phyloP scores from a whole-genome alignment of 2,888 invertebrate genomes.

The Formica aserva region DNA sequence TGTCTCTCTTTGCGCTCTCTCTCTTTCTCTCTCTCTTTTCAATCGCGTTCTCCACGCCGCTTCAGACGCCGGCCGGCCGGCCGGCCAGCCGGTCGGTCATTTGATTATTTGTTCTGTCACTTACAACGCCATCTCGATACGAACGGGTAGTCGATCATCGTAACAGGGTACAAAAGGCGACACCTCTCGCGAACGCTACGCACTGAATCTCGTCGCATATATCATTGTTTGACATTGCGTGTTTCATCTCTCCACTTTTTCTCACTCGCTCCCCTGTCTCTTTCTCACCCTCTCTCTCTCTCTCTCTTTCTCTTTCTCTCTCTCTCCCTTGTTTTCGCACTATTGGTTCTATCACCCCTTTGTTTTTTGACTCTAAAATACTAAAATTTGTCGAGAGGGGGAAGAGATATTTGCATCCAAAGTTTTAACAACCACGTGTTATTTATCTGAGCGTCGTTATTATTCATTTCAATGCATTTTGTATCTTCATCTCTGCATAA shows the following conservation, averaged over 20 bases:
- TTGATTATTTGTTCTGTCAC: conserved; percentile 26
- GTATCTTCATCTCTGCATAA: background rate
- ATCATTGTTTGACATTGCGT: background rate
- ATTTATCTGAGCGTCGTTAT: background rate
- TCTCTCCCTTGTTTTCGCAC: background rate
- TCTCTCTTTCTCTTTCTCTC: conserved; percentile 13
- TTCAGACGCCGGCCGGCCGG: background rate
- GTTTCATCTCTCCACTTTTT: background rate
- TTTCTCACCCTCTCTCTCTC: conserved; percentile 14
- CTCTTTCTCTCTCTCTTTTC: background rate
- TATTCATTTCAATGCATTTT: background rate
- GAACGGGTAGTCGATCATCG: conserved; percentile 58
- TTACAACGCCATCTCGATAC: conserved; percentile 65
- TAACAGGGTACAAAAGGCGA: conserved; percentile 67
- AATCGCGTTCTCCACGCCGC: conserved; percentile 13
- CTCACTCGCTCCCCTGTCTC: background rate
- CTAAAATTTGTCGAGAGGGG: background rate
- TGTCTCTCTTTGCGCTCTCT: background rate
- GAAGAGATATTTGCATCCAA: background rate
- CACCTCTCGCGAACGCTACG: conserved; percentile 67
- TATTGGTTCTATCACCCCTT: background rate
- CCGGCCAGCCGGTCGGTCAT: conserved; percentile 17
- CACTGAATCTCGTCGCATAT: conserved; percentile 34
- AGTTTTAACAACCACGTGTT: background rate
- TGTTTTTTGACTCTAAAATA: background rate